Evolutionary conservation across 92 coral and sea anemone genomes (phyloP).

Genomic region (Metridium senile): DNA sequence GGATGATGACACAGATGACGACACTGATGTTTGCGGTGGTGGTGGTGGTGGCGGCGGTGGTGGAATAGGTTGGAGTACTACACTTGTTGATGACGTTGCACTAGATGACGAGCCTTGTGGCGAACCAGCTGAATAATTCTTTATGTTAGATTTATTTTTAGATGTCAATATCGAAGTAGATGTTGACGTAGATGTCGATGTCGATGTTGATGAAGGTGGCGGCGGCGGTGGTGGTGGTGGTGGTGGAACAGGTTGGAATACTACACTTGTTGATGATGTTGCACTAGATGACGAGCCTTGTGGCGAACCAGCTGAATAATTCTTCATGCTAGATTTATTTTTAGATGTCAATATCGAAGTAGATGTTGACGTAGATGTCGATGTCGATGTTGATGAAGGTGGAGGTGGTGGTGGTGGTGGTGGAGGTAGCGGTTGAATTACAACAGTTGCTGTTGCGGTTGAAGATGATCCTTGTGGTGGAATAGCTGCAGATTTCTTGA

Average conservation of each 20-base stretch:
- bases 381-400: neutral
- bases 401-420: slow-evolving; percentile 4
- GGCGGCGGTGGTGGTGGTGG: slow-evolving; percentile 7
- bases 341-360: too few relatives aligned
- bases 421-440: too few relatives aligned
- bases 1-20: neutral
- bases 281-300: neutral
- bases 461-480: slow-evolving; percentile 7
- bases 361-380: slow-evolving; percentile 11
- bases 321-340: neutral
- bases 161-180: too few relatives aligned
- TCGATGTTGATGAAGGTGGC: neutral
- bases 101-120: too few relatives aligned
- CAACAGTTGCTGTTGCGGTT: neutral
- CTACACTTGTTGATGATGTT: neutral
- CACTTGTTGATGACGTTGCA: too few relatives aligned
- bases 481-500: neutral
- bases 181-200: slow-evolving; percentile 22
- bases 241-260: too few relatives aligned
- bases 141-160: too few relatives aligned
- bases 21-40: too few relatives aligned
- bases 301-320: neutral
- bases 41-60: too few relatives aligned
- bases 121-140: too few relatives aligned
- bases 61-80: too few relatives aligned